Percentiles rank a stretch among this genome's conserved stretches.
Conservation (phyloP, 1,140 invertebrate genomes). For the Lasaia peninsularis region DNA sequence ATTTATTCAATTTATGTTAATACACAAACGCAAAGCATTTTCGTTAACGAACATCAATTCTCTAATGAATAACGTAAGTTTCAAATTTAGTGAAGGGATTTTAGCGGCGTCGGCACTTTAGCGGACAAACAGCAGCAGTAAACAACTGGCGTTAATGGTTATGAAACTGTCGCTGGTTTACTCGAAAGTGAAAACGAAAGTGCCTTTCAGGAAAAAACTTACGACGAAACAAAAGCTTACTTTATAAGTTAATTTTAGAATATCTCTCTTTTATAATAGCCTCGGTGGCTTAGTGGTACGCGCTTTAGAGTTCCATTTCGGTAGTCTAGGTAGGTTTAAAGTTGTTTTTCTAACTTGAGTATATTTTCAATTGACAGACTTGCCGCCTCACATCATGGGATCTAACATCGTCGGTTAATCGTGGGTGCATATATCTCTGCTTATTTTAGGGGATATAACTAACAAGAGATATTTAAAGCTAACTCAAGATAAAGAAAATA, state of each 20-base stretch:
- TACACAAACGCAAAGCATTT: background rate
- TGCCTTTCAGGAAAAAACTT: background rate
- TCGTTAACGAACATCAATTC: background rate
- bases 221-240: background rate
- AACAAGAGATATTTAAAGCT: too few species aligned
- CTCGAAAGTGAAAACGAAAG: background rate
- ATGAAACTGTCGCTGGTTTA: constrained; percentile 4
- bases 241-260: background rate
- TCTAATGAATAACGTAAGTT: background rate
- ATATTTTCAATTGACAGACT: too few species aligned
- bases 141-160: background rate
- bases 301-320: too few species aligned
- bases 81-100: background rate
- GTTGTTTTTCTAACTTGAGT: too few species aligned
- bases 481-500: too few species aligned
- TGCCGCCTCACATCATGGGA: too few species aligned
- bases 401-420: too few species aligned
- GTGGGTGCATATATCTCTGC: too few species aligned
- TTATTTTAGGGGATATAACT: too few species aligned
- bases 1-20: background rate
- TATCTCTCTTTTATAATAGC: too few species aligned
- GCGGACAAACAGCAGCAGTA: background rate
- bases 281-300: too few species aligned
- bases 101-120: constrained; percentile 1
- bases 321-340: too few species aligned